Evolutionary conservation across 2,797 vertebrate species (phyloP), one percentile per base, ranked within the genome.

Genomic region (Clarias laeviceps): DNA sequence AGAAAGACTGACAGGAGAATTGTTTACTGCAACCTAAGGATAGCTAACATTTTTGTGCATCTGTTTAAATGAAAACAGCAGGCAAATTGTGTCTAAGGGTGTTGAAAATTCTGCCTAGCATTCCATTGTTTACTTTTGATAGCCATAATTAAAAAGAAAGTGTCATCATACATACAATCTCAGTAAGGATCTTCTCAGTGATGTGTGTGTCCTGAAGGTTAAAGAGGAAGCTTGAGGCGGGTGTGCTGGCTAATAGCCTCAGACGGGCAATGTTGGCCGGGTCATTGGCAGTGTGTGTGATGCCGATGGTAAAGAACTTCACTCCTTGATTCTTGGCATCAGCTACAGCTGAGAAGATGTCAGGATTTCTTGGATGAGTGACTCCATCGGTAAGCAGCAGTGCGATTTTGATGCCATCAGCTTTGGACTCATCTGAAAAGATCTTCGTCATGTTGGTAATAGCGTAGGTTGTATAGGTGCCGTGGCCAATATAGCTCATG

Each of bases 381-480:
- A 94, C 91, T 1, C 97, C 97, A 56, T 98, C 96, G 0, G 96
- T 97, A 68, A 98, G 92, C 45, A 98, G 94, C 78, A 98, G 2
- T 0, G 96, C 96, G 70, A 97, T 94, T 92, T 95, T 97, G 89
- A 97, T 90, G 70, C 96, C 95, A 34, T 92, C 90, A 0, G 86
- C 86, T 72, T 85, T 94, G 37, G 96, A 96, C 91, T 98, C 96
- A 24, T 96, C 96, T 91, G 94, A 86, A 89, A 96, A 98, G 72
- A 98, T 94, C 84, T 93, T 95, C 68, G 97, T 98, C 89, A 98
- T 95, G 91, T 98, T 98, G 90, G 97, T 98, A 91, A 98, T 96
- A 90, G 97, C 97, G 0, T 97, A 97, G 72, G 97, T 97, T 84
- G 96, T 97, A 90, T 96, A 97, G 87, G 97, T 97, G 84, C 97